A percentile compares a stretch with the other conserved stretches of the same genome.
Evolutionary conservation across 2,113 vertebrate genomes (phyloP).

Genomic region (Poeciliopsis occidentalis): DNA sequence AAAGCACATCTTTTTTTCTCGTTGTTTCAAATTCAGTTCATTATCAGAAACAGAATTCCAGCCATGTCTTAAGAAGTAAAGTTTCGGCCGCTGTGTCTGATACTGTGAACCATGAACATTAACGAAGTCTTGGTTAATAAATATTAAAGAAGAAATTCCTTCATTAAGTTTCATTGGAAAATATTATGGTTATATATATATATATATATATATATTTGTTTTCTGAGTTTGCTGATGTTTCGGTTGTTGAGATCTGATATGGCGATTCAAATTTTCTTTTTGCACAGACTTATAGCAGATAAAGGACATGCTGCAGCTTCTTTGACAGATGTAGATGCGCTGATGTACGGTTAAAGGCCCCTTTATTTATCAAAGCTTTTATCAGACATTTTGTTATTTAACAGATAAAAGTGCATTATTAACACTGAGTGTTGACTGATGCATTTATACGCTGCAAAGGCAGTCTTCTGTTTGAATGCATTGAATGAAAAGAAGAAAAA

Average conservation of each 20-base stretch:
- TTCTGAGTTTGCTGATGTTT: no score
- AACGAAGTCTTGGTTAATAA: constrained; percentile 62
- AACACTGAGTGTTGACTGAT: no score
- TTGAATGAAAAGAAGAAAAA: no score
- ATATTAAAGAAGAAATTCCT: constrained; percentile 33
- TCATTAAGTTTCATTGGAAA: neutral
- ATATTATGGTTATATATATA: no score
- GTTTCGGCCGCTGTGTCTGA: constrained; percentile 40
- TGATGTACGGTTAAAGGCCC: no score
- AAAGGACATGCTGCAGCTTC: no score
- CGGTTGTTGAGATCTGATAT: neutral
- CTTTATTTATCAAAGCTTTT: no score
- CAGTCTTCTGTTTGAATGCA: no score
- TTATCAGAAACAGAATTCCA: constrained; percentile 49
- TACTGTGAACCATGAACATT: constrained; percentile 30
- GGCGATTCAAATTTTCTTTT: neutral
- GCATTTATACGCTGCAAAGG: no score
- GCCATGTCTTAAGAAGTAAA: constrained; percentile 26
- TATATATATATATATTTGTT: neutral
- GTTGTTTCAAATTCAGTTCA: constrained; percentile 56
- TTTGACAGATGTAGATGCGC: no score
- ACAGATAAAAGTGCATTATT: no score
- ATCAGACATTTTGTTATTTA: no score
- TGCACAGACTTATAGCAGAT: neutral
- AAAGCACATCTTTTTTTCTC: constrained; percentile 47